These are phyloP conservation scores for Chelonus formosanus DNA, from an alignment of 2,888 invertebrate species.

Conservation along the genomic window DNA sequence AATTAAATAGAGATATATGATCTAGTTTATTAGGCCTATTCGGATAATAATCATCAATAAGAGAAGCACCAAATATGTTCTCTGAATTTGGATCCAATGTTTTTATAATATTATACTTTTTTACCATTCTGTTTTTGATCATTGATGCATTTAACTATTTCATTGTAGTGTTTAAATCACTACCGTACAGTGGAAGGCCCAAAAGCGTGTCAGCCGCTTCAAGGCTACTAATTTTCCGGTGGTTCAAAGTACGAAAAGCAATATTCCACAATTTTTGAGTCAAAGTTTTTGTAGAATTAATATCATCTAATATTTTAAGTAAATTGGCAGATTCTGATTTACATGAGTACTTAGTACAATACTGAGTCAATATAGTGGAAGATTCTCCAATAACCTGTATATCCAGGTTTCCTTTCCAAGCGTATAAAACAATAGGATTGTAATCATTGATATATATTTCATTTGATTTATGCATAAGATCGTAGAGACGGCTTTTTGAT, in stretches of 20 bases:
- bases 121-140: constrained; percentile 14
- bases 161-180: constrained; percentile 50
- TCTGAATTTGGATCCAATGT: constrained; percentile 27
- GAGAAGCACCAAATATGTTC: constrained; percentile 32
- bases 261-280: constrained; percentile 48
- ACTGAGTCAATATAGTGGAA: too few relatives aligned
- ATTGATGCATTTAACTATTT: constrained; percentile 41
- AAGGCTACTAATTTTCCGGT: constrained; percentile 43
- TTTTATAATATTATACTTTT: constrained; percentile 19
- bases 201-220: too few relatives aligned
- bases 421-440: constrained; percentile 32
- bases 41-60: constrained; percentile 37
- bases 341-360: constrained; percentile 39
- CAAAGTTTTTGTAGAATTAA: constrained; percentile 50
- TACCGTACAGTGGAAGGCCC: constrained; percentile 50
- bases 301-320: constrained; percentile 33
- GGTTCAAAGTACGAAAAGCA: constrained; percentile 46
- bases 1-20: constrained; percentile 37
- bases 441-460: constrained; percentile 26
- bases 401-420: constrained; percentile 40
- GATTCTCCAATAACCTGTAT: too few relatives aligned
- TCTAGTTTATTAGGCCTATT: constrained; percentile 39
- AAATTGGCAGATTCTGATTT: constrained; percentile 47
- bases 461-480: constrained; percentile 36
- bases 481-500: constrained; percentile 21